A percentile compares a stretch with the other conserved stretches of the same genome.
Evolutionary conservation across 2,113 vertebrate species (phyloP).

Genomic region (Rhombomys opimus): DNA sequence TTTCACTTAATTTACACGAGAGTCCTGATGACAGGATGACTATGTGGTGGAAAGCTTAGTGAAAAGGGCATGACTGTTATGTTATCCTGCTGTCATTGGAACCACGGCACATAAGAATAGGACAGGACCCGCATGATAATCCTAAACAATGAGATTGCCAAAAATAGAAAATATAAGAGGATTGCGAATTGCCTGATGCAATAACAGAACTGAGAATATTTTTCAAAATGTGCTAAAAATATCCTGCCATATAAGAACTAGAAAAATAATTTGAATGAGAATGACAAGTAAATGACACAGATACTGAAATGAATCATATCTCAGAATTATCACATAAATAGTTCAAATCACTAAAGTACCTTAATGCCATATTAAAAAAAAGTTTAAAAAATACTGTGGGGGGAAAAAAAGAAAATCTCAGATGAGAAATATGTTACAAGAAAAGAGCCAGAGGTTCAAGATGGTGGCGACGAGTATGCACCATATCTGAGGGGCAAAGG

Average conservation of each 20-base stretch:
- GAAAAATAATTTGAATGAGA: conserved; percentile 58
- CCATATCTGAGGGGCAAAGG: too few relatives aligned
- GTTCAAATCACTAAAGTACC: conserved; percentile 60
- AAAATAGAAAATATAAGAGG: conserved; percentile 55
- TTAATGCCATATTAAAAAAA: conserved; percentile 31
- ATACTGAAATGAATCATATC: conserved; percentile 59
- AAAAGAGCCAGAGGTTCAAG: not conserved
- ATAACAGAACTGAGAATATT: conserved; percentile 35
- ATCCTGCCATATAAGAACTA: conserved; percentile 22
- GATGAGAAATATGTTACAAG: conserved; percentile 42
- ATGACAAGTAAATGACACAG: conserved; percentile 11
- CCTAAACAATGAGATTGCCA: conserved; percentile 33
- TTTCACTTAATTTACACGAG: conserved; percentile 63
- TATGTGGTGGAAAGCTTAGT: conserved; percentile 34
- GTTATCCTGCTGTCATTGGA: conserved; percentile 22
- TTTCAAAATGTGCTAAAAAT: conserved; percentile 47
- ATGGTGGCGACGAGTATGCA: too few relatives aligned
- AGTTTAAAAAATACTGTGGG: conserved; percentile 25
- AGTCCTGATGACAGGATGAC: conserved; percentile 41
- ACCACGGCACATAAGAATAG: conserved; percentile 22
- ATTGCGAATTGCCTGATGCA: conserved; percentile 10
- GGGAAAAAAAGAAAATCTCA: conserved; percentile 49
- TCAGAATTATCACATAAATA: conserved; percentile 47
- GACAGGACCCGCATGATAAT: not conserved
- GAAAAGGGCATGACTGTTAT: conserved; percentile 12